Base-by-base conservation (phyloP, 2,113 vertebrate species). In the Myanophis thanlyinensis region DNA sequence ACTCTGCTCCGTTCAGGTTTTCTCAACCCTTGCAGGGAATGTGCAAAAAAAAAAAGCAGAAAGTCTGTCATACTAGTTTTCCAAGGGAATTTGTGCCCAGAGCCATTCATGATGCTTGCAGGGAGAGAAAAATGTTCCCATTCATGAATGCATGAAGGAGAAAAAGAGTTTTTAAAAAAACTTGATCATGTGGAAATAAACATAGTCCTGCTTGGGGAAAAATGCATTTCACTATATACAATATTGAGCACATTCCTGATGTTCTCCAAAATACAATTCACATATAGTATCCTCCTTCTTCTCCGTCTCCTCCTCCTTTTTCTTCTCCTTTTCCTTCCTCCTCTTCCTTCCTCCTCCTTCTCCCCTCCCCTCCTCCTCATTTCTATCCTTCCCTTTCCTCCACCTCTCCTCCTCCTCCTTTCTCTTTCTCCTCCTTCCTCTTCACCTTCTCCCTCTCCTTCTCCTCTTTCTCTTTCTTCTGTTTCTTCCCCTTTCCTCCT, bases 61-160 rank as follows among this genome's bases (percentile, higher is more conserved):
- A 89, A 3, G 22, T 48, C 88, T 91, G 92, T 59, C 94, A 93
- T 87, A 89, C 92, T 95, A 86, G 94, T 87, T 51, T 85, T 96
- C 95, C 93, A 95, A 93, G 92, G 80, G 89, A 94, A 94, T 95
- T 96, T 93, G 4, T 93, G 93, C 93, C 94, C 87, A 93, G 95
- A 95, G 92, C 67, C 51, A 91, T 95, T 93, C 0, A 18, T 92
- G 89, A 54, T 8, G 85, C 87, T 95, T 91, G 87, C 92, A 85
- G 93, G 95, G 92, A 23, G 94, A 96, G 95, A 96, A 95, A 97
- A 96, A 96, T 95, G 93, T 96, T 95, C 94, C 93, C 90, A 93
- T 96, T 96, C 94, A 91, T 95, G 89, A 92, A 93, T 47, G 94
- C 84, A 46, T 10, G 18, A 93, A 56, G 90, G 10, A 48, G 86